Conservation (phyloP, 2,888 invertebrate genomes). For the Sceliomorpha sp. region DNA sequence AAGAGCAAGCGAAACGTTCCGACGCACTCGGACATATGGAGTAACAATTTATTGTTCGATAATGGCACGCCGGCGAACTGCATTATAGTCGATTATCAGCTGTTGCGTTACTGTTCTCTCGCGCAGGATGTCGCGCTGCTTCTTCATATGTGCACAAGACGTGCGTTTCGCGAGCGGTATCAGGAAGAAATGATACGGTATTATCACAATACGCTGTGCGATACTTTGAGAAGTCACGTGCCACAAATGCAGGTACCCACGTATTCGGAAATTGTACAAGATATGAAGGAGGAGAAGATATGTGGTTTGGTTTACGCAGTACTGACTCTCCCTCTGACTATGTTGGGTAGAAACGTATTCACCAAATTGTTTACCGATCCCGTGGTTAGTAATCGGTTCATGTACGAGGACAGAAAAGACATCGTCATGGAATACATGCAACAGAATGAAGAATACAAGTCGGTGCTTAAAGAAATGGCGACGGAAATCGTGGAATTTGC, state of each 20-base stretch:
- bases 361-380: too few species aligned
- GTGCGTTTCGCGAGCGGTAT: slow-evolving; percentile 9
- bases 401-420: too few species aligned
- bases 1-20: slow-evolving; percentile 76
- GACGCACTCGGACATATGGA: slow-evolving; percentile 84
- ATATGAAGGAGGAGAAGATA: too few species aligned
- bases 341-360: too few species aligned
- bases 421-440: too few species aligned
- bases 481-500: too few species aligned
- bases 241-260: slow-evolving; percentile 71
- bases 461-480: too few species aligned
- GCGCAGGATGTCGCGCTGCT: background rate
- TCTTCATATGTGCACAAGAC: background rate
- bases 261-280: too few species aligned
- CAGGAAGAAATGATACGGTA: slow-evolving; percentile 81
- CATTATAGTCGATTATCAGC: slow-evolving; percentile 86
- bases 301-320: too few species aligned
- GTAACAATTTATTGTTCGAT: slow-evolving; percentile 83
- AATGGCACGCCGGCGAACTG: slow-evolving; percentile 81
- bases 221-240: slow-evolving; percentile 53
- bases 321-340: too few species aligned
- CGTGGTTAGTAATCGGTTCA: too few species aligned
- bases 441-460: too few species aligned
- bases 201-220: slow-evolving; percentile 80
- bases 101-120: slow-evolving; percentile 81